Evolutionary conservation across 2,888 invertebrate species (phyloP).

Genomic region (Cosmia pyralina): DNA sequence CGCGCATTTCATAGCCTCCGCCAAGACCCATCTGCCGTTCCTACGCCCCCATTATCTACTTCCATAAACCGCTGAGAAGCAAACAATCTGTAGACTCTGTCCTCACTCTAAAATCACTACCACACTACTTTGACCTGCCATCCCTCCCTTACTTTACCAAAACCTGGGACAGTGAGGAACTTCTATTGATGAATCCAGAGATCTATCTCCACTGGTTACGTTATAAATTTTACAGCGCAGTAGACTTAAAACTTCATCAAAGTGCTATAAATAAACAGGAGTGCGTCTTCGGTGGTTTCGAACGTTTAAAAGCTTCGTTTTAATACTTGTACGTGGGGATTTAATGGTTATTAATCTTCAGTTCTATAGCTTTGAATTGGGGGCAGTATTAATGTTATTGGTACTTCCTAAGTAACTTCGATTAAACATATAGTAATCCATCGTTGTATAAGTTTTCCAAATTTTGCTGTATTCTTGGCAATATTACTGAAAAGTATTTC

Average conservation of each 20-base stretch:
- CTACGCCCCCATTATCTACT: slow-evolving; percentile 82
- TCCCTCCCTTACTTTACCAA: slow-evolving; percentile 16
- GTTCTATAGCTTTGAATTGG: slow-evolving; percentile 26
- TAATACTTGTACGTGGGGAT: slow-evolving; percentile 64
- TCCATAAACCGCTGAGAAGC: slow-evolving; percentile 84
- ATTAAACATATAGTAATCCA: not conserved
- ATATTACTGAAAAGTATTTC: not conserved
- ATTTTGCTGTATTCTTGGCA: too few species aligned
- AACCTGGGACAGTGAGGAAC: slow-evolving; percentile 24
- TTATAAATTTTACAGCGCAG: slow-evolving; percentile 78
- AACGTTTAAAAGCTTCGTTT: slow-evolving; percentile 65
- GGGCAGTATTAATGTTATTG: slow-evolving; percentile 23
- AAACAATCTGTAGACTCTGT: slow-evolving; percentile 83
- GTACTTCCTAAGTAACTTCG: not conserved
- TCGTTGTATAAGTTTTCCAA: not conserved
- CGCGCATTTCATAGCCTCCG: slow-evolving; percentile 70
- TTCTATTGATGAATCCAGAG: slow-evolving; percentile 47
- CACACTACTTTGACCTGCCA: slow-evolving; percentile 68
- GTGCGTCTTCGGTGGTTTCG: slow-evolving; percentile 65
- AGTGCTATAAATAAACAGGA: slow-evolving; percentile 81
- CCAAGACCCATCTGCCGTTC: slow-evolving; percentile 82
- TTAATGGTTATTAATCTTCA: slow-evolving; percentile 51
- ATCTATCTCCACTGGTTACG: slow-evolving; percentile 68
- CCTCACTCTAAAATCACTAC: slow-evolving; percentile 77
- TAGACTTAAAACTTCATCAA: slow-evolving; percentile 84